A percentile compares a stretch with the other conserved stretches of the same genome.
Evolutionary conservation across 2,113 vertebrate genomes (phyloP).

Genomic region (Mormyrus iriodes): DNA sequence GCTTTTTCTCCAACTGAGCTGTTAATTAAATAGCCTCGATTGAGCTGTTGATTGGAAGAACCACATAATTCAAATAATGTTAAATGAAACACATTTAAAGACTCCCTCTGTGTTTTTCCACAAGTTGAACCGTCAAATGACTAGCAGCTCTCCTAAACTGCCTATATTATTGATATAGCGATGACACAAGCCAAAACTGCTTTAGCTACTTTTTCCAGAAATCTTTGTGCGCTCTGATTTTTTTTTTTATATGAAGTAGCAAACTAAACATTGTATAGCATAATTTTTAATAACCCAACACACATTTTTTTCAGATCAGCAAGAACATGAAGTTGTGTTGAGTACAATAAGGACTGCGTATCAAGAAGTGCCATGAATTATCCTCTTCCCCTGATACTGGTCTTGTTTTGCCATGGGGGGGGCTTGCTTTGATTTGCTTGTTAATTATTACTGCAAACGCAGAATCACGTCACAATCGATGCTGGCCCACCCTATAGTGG

Average conservation of each 20-base stretch:
- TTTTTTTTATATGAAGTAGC: not conserved
- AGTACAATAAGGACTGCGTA: not conserved
- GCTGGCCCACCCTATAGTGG: not conserved
- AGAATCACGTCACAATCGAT: not conserved
- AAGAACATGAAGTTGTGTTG: not conserved
- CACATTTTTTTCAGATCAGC: not conserved
- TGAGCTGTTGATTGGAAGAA: slow-evolving; percentile 15
- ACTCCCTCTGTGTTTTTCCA: not conserved
- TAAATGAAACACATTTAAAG: not conserved
- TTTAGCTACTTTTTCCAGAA: not conserved
- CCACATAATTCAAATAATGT: slow-evolving; percentile 10
- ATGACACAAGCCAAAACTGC: not conserved
- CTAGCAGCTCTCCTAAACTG: not conserved
- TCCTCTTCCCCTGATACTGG: not conserved
- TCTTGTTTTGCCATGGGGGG: not conserved
- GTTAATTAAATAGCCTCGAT: slow-evolving; percentile 11
- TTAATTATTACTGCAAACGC: not conserved
- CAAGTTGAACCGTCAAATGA: not conserved
- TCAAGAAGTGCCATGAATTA: not conserved
- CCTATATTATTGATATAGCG: not conserved
- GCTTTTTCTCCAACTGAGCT: not conserved
- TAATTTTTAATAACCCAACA: not conserved
- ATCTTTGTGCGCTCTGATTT: not conserved
- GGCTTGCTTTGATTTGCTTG: not conserved
- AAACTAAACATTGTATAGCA: not conserved